phyloP scores from a whole-genome alignment of 2,888 invertebrate genomes.

The Cylindroiulus punctatus region DNA sequence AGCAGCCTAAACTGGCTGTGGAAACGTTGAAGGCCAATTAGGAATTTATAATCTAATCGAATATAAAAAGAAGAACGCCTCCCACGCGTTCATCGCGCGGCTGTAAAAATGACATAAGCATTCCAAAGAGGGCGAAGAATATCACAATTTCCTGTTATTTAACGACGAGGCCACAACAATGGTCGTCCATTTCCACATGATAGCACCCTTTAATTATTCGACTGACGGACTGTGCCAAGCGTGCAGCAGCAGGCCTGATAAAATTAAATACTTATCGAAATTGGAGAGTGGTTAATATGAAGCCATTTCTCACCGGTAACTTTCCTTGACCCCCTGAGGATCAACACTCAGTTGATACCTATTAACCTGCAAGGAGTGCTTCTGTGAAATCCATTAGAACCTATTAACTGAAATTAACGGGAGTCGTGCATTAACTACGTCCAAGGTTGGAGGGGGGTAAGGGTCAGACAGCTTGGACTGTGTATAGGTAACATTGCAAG shows the following conservation, averaged over 20 bases:
- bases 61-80: not conserved
- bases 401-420: too few species aligned
- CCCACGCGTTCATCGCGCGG: not conserved
- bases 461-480: too few species aligned
- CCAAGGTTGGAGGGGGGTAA: too few species aligned
- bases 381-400: too few species aligned
- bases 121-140: conserved; percentile 27
- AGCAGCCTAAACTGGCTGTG: conserved; percentile 20
- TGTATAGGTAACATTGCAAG: too few species aligned
- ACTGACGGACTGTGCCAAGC: too few species aligned
- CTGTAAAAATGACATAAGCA: conserved; percentile 23
- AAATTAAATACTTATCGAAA: not conserved
- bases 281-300: not conserved
- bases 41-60: conserved; percentile 4
- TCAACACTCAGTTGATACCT: not conserved
- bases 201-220: conserved; percentile 13
- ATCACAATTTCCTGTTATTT: conserved; percentile 32
- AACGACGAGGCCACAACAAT: conserved; percentile 32
- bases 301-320: not conserved
- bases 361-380: too few species aligned
- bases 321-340: not conserved
- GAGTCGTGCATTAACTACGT: too few species aligned
- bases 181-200: conserved; percentile 19
- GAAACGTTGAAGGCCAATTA: conserved; percentile 32
- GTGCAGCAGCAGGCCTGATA: not conserved